Percentiles rank a stretch among this genome's conserved stretches.
Conservation (phyloP, 2,888 invertebrate species). For the Fabriciana adippe region DNA sequence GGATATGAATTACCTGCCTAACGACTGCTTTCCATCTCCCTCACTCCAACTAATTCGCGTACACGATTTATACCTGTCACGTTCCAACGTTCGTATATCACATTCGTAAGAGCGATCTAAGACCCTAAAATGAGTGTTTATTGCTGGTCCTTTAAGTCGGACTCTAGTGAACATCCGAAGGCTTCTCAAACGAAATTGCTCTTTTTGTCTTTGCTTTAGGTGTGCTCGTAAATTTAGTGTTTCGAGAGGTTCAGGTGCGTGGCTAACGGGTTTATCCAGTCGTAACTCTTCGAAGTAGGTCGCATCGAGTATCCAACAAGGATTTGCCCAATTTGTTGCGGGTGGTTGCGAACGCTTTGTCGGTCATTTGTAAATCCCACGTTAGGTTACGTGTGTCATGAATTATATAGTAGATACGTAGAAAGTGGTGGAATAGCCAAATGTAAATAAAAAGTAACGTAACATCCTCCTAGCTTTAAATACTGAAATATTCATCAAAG, state of each 20-base stretch:
- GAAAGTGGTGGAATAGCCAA: conserved; percentile 13
- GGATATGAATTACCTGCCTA: conserved; percentile 41
- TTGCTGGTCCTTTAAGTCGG: conserved; percentile 67
- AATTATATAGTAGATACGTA: conserved; percentile 28
- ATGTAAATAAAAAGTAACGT: conserved; percentile 21
- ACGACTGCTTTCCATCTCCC: conserved; percentile 48
- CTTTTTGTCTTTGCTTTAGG: conserved; percentile 54
- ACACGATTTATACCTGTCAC: conserved; percentile 58
- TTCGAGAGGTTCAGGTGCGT: conserved; percentile 63
- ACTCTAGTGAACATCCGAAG: conserved; percentile 49
- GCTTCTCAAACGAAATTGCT: conserved; percentile 48
- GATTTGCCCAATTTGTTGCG: conserved; percentile 53
- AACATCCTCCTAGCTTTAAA: conserved; percentile 19
- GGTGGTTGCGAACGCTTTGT: conserved; percentile 35
- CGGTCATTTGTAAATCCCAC: conserved; percentile 37
- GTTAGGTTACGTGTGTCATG: conserved; percentile 25
- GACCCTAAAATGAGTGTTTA: conserved; percentile 77
- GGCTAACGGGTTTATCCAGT: conserved; percentile 62
- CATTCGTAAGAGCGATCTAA: conserved; percentile 63
- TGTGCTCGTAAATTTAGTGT: conserved; percentile 43
- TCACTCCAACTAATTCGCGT: conserved; percentile 54
- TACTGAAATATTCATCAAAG: conserved; percentile 36
- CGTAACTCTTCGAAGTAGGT: conserved; percentile 64
- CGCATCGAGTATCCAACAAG: conserved; percentile 54
- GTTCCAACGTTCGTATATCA: conserved; percentile 68